Conservation (phyloP, 2,888 invertebrate species). For the Trypoxylon attenuatum region DNA sequence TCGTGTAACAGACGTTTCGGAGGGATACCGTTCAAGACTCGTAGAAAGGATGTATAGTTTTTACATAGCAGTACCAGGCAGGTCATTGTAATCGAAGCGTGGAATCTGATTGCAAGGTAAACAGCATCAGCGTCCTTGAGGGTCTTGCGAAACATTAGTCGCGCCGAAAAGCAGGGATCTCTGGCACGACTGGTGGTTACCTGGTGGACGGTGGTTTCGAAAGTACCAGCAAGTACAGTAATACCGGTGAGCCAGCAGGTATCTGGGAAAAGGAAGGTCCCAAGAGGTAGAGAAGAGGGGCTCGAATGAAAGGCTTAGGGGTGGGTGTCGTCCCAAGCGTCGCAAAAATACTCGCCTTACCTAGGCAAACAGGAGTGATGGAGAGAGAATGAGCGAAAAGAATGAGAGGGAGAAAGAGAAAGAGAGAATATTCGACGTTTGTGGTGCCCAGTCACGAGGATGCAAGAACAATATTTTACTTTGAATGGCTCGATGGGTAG, state of each 20-base stretch:
- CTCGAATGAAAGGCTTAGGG: constrained; percentile 65
- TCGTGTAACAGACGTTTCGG: too few relatives aligned
- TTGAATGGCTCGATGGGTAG: constrained; percentile 56
- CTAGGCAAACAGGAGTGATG: too few relatives aligned
- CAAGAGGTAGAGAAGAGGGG: background rate
- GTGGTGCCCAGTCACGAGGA: constrained; percentile 50
- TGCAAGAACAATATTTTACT: constrained; percentile 69
- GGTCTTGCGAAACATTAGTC: constrained; percentile 6
- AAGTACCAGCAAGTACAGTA: constrained; percentile 40
- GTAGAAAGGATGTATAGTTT: too few relatives aligned
- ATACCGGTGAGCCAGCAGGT: constrained; percentile 26
- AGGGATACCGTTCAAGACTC: too few relatives aligned
- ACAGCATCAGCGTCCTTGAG: constrained; percentile 3
- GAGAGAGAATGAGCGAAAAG: too few relatives aligned
- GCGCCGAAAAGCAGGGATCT: background rate
- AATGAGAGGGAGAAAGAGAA: constrained; percentile 63
- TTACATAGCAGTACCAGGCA: background rate
- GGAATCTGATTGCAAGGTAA: background rate
- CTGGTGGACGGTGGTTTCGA: constrained; percentile 32
- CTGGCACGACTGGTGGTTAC: constrained; percentile 39
- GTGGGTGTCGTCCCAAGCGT: constrained; percentile 53
- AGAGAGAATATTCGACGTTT: constrained; percentile 51
- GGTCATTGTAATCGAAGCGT: background rate
- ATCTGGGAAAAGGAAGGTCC: constrained; percentile 43
- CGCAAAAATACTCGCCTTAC: constrained; percentile 61